Evolutionary conservation across 53 echinoderm and acorn worm species (phyloP).

Genomic region (Temnopleurus reevesii): DNA sequence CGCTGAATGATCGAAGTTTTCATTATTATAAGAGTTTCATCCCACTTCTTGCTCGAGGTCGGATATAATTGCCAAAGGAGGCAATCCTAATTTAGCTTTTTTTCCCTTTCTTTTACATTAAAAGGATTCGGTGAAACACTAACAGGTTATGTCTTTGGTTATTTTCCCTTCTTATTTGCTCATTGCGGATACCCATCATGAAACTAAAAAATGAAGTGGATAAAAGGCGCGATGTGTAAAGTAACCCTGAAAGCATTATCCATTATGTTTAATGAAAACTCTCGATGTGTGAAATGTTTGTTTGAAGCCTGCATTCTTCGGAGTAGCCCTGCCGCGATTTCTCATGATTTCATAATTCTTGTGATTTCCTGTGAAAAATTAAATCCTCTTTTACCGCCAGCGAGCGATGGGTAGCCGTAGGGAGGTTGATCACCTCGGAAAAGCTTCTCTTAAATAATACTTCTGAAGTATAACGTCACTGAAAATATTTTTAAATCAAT

Average conservation of each 20-base stretch:
- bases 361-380: constrained; percentile 4
- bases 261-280: constrained; percentile 37
- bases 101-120: neutral
- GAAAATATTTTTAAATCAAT: no score
- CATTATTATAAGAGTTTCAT: constrained; percentile 16
- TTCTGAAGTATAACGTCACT: no score
- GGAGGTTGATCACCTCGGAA: constrained; percentile 1
- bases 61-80: neutral
- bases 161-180: neutral
- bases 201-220: constrained; percentile 11
- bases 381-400: neutral
- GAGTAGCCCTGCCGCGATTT: neutral
- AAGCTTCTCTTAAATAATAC: no score
- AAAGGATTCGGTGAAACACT: neutral
- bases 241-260: neutral
- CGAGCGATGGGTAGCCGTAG: neutral
- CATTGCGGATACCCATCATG: neutral
- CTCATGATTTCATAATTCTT: neutral
- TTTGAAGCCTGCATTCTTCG: neutral
- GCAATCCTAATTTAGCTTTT: neutral
- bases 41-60: neutral
- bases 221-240: neutral
- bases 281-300: constrained; percentile 13
- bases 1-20: constrained; percentile 24
- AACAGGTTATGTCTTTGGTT: neutral